phyloP scores from a whole-genome alignment of 92 coral and sea anemone species.

The Siderastrea siderea region DNA sequence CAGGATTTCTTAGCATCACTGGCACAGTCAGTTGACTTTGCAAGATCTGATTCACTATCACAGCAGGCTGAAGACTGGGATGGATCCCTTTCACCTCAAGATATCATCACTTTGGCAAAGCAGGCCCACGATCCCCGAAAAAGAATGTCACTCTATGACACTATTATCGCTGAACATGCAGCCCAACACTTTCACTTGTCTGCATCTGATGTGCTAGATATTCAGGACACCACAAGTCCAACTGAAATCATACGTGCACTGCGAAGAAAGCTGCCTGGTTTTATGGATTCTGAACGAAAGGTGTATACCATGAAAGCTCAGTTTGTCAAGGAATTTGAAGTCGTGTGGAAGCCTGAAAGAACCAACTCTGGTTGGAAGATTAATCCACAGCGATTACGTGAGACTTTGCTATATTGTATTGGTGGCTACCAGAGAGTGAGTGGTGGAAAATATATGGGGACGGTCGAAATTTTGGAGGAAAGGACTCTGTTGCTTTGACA shows the following conservation, averaged over 20 bases:
- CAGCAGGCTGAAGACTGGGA: not conserved
- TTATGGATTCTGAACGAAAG: slow-evolving; percentile 41
- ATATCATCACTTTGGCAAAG: slow-evolving; percentile 20
- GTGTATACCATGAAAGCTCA: slow-evolving; percentile 13
- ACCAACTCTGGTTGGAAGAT: slow-evolving; percentile 61
- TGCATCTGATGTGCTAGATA: slow-evolving; percentile 19
- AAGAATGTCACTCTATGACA: slow-evolving; percentile 17
- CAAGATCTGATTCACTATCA: too few relatives aligned
- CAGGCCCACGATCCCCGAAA: slow-evolving; percentile 8
- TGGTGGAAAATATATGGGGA: slow-evolving; percentile 33
- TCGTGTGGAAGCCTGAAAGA: slow-evolving; percentile 31
- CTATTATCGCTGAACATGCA: slow-evolving; percentile 1
- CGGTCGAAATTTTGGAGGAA: slow-evolving; percentile 40
- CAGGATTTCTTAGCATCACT: too few relatives aligned
- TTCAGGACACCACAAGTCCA: slow-evolving; percentile 35
- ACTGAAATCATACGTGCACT: slow-evolving; percentile 24
- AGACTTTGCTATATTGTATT: slow-evolving; percentile 37
- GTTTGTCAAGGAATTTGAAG: slow-evolving; percentile 41
- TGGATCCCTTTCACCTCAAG: slow-evolving; percentile 46
- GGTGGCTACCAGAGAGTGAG: slow-evolving; percentile 58
- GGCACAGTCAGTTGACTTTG: too few relatives aligned
- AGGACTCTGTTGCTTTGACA: slow-evolving; percentile 40
- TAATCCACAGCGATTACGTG: slow-evolving; percentile 38
- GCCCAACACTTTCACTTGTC: slow-evolving; percentile 28
- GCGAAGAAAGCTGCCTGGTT: slow-evolving; percentile 44